Percentiles rank a stretch among this genome's conserved stretches.
These are phyloP conservation scores for Porites lobata DNA, from an alignment of 92 coral and sea anemone genomes.

Conservation along the genomic window DNA sequence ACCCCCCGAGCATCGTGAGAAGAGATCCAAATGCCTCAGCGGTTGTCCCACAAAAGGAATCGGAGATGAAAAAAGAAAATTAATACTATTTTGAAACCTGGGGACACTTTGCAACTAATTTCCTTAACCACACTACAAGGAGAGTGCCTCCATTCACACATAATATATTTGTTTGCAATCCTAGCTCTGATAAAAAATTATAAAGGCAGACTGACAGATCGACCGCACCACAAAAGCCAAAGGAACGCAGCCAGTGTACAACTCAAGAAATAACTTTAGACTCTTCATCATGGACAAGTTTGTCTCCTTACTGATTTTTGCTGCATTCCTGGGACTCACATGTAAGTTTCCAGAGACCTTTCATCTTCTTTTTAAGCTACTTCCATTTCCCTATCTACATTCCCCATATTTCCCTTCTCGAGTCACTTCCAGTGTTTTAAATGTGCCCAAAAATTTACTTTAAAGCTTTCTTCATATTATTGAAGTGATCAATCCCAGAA, in stretches of 20 bases:
- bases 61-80: slow-evolving; percentile 51
- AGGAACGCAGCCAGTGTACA: slow-evolving; percentile 29
- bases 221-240: slow-evolving; percentile 20
- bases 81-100: slow-evolving; percentile 70
- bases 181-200: slow-evolving; percentile 26
- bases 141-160: slow-evolving; percentile 45
- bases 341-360: slow-evolving; percentile 35
- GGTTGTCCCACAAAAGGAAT: slow-evolving; percentile 48
- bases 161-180: slow-evolving; percentile 48
- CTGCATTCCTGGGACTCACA: slow-evolving; percentile 57
- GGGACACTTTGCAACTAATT: slow-evolving; percentile 71
- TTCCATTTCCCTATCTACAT: no score
- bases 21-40: slow-evolving; percentile 51
- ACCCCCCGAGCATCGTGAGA: slow-evolving; percentile 42
- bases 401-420: no score
- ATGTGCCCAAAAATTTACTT: no score
- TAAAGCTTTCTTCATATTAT: background rate
- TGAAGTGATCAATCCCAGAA: background rate
- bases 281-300: slow-evolving; percentile 56
- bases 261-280: background rate
- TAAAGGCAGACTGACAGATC: slow-evolving; percentile 24
- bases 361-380: background rate
- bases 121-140: slow-evolving; percentile 64
- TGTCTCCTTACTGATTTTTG: slow-evolving; percentile 43
- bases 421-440: no score